A percentile compares a stretch with the other conserved stretches of the same genome.
phyloP scores from a whole-genome alignment of 1,140 invertebrate genomes.

The Tribolium castaneum region DNA sequence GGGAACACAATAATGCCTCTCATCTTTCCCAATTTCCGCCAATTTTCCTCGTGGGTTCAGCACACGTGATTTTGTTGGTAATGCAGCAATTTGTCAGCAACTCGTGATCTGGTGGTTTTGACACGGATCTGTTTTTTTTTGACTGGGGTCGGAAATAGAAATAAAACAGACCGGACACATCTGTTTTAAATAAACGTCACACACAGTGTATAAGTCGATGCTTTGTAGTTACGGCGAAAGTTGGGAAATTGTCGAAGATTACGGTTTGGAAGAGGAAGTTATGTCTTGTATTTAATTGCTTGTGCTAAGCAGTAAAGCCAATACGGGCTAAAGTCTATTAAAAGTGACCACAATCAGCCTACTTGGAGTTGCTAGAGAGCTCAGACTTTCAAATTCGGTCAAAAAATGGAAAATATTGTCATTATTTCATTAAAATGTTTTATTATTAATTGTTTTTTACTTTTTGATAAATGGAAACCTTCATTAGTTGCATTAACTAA shows the following conservation, averaged over 20 bases:
- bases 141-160: constrained; percentile 22
- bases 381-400: too few species aligned
- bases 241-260: neutral
- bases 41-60: neutral
- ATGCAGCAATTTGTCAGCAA: neutral
- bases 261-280: neutral
- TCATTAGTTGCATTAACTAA: neutral
- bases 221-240: constrained; percentile 3
- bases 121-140: constrained; percentile 1
- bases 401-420: too few species aligned
- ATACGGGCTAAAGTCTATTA: too few species aligned
- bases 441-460: too few species aligned
- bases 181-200: constrained; percentile 38
- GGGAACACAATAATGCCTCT: neutral
- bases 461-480: too few species aligned
- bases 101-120: neutral
- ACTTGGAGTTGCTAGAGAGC: too few species aligned
- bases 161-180: constrained; percentile 38
- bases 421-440: too few species aligned
- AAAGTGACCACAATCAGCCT: too few species aligned
- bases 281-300: neutral
- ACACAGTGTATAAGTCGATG: neutral
- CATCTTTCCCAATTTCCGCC: neutral
- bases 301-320: neutral
- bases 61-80: neutral